phyloP scores from a whole-genome alignment of 1,140 invertebrate genomes.

The Lepidurus apus region DNA sequence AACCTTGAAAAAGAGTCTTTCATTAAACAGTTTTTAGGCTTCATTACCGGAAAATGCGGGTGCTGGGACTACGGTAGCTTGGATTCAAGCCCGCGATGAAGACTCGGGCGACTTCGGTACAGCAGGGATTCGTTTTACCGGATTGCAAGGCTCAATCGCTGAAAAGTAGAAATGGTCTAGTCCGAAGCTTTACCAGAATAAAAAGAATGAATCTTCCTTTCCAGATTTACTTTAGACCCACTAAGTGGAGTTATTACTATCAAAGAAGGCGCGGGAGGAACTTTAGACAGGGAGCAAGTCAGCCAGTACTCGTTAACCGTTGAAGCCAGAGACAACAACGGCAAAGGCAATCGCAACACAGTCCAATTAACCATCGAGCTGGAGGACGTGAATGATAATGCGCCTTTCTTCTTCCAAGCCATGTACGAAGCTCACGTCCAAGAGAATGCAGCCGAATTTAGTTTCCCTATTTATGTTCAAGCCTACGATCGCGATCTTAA shows the following conservation, averaged over 20 bases:
- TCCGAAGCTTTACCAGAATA: neutral
- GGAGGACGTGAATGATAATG: slow-evolving; percentile 83
- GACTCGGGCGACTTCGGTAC: slow-evolving; percentile 83
- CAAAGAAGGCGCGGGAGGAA: slow-evolving; percentile 59
- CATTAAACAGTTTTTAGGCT: slow-evolving; percentile 38
- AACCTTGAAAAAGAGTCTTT: neutral
- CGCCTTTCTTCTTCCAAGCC: slow-evolving; percentile 70
- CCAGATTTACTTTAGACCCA: slow-evolving; percentile 71
- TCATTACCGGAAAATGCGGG: slow-evolving; percentile 67
- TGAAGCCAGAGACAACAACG: slow-evolving; percentile 81
- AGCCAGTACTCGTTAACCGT: slow-evolving; percentile 83
- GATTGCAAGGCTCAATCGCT: slow-evolving; percentile 69
- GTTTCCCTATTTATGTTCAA: slow-evolving; percentile 67
- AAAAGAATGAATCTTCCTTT: slow-evolving; percentile 38
- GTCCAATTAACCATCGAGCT: slow-evolving; percentile 78
- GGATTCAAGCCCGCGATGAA: slow-evolving; percentile 72
- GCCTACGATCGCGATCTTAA: slow-evolving; percentile 80
- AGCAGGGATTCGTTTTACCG: slow-evolving; percentile 78
- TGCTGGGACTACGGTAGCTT: slow-evolving; percentile 71
- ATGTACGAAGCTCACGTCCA: slow-evolving; percentile 75
- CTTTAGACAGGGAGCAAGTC: slow-evolving; percentile 80
- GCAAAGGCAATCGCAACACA: slow-evolving; percentile 78
- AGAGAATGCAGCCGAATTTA: slow-evolving; percentile 74
- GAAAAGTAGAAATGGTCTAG: slow-evolving; percentile 57
- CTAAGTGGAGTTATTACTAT: slow-evolving; percentile 76